phyloP scores from a whole-genome alignment of 2,113 vertebrate species.

The Istiophorus platypterus region DNA sequence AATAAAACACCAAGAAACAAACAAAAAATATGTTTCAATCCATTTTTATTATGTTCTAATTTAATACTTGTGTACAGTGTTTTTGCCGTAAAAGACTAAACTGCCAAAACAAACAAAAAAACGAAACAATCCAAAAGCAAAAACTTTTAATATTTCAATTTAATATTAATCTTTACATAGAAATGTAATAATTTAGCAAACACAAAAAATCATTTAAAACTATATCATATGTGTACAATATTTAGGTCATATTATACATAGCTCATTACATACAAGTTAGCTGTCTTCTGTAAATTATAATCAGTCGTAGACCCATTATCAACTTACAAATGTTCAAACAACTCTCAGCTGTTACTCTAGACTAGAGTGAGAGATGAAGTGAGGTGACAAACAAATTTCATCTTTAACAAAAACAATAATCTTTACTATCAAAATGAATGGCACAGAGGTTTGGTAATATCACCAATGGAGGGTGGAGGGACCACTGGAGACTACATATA shows the following conservation, averaged over 20 bases:
- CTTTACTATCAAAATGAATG: not conserved
- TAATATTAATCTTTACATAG: conserved; percentile 45
- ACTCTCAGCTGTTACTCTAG: not conserved
- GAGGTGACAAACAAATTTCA: not conserved
- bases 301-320: not conserved
- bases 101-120: not conserved
- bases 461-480: not conserved
- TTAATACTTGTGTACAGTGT: not conserved
- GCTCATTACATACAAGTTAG: conserved; percentile 9
- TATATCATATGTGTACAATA: conserved; percentile 11
- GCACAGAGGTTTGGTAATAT: not conserved
- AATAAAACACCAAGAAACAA: too few species aligned
- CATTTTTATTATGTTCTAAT: not conserved
- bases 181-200: conserved; percentile 63
- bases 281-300: not conserved
- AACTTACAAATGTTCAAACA: not conserved
- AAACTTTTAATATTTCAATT: conserved; percentile 43
- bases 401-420: not conserved
- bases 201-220: conserved; percentile 50
- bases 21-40: not conserved
- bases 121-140: conserved; percentile 13
- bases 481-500: not conserved
- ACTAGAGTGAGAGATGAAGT: not conserved
- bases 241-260: conserved; percentile 23
- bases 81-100: not conserved